phyloP scores from a whole-genome alignment of 2,888 invertebrate genomes.

The Drosophila anceps region DNA sequence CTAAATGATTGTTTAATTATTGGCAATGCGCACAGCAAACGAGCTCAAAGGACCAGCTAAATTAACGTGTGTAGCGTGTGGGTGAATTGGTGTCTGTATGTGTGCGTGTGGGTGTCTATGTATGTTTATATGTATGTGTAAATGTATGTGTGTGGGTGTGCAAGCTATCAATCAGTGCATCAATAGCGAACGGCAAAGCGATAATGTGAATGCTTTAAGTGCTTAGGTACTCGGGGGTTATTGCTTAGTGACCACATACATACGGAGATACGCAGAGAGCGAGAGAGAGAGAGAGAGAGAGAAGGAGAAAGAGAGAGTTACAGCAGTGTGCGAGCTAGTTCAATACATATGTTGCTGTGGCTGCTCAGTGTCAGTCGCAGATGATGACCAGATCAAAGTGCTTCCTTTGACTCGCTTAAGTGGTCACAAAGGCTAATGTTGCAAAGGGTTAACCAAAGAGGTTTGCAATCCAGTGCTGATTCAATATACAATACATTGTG shows the following conservation, averaged over 20 bases:
- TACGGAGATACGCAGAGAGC: neutral
- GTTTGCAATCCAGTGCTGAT: slow-evolving; percentile 8
- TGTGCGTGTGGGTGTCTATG: slow-evolving; percentile 13
- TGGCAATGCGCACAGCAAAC: slow-evolving; percentile 58
- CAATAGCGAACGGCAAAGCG: slow-evolving; percentile 51
- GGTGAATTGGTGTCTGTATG: neutral
- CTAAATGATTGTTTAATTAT: slow-evolving; percentile 77
- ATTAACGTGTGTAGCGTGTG: slow-evolving; percentile 1
- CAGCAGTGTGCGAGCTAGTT: neutral
- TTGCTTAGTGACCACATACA: slow-evolving; percentile 73
- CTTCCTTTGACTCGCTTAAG: slow-evolving; percentile 64
- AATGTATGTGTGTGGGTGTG: slow-evolving; percentile 18
- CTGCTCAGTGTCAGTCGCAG: slow-evolving; percentile 46
- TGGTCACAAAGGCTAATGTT: slow-evolving; percentile 59
- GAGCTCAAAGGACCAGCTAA: slow-evolving; percentile 51
- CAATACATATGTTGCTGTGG: slow-evolving; percentile 25
- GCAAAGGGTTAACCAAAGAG: slow-evolving; percentile 47
- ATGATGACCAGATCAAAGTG: slow-evolving; percentile 69
- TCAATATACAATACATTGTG: slow-evolving; percentile 30
- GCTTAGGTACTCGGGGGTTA: slow-evolving; percentile 38
- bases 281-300: neutral
- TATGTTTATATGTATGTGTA: slow-evolving; percentile 19
- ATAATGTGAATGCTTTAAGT: slow-evolving; percentile 67
- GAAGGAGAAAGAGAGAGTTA: neutral
- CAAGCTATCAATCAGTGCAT: slow-evolving; percentile 69